Conservation (phyloP, 2,888 invertebrate genomes). For the Omphaloscelis lunosa region DNA sequence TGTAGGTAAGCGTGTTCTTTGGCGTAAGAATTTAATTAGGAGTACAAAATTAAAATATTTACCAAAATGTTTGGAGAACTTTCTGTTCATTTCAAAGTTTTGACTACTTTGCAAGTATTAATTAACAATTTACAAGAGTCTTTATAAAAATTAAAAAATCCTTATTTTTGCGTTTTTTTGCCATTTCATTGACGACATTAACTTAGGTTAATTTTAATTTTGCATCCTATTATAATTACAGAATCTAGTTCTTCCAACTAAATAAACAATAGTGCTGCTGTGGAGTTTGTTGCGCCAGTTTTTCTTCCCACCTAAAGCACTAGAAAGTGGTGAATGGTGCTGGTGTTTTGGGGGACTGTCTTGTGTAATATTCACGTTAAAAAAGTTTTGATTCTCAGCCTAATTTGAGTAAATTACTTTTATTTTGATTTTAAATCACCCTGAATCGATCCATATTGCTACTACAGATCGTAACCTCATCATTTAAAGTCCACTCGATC, state of each 20-base stretch:
- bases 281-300: background rate
- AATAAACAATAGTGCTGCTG: background rate
- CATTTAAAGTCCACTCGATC: slow-evolving; percentile 2
- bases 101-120: slow-evolving; percentile 16
- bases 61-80: slow-evolving; percentile 21
- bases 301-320: background rate
- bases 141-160: too few species aligned
- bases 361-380: background rate
- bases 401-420: background rate
- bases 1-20: slow-evolving; percentile 22
- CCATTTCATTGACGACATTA: too few species aligned
- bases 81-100: slow-evolving; percentile 25
- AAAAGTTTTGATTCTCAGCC: background rate
- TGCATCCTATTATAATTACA: background rate
- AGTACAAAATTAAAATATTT: slow-evolving; percentile 46
- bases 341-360: background rate
- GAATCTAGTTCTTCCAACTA: background rate
- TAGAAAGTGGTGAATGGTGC: too few species aligned
- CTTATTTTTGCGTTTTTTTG: too few species aligned
- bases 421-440: background rate
- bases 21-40: slow-evolving; percentile 47
- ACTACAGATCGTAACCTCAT: slow-evolving; percentile 25
- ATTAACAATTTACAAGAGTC: slow-evolving; percentile 8
- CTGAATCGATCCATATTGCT: slow-evolving; percentile 1
- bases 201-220: too few species aligned